phyloP scores from a whole-genome alignment of 1,140 invertebrate genomes.

The Aphelinus atriplicis region DNA sequence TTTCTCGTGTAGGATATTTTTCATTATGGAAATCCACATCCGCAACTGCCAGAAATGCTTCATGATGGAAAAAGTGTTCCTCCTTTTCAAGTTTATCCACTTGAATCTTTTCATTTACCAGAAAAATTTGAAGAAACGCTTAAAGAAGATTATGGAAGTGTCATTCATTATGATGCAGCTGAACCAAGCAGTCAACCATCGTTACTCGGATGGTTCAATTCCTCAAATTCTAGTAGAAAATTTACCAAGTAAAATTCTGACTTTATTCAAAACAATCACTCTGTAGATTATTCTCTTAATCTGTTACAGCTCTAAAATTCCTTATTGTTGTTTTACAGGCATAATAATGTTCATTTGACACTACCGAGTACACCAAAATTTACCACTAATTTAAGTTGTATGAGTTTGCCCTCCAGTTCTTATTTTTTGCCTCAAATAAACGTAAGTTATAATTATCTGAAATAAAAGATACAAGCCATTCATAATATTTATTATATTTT shows the following conservation, averaged over 20 bases:
- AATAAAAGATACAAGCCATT: not conserved
- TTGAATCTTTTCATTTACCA: conserved; percentile 54
- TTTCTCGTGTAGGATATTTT: conserved; percentile 53
- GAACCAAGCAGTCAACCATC: conserved; percentile 41
- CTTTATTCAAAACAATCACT: not conserved
- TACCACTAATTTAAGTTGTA: conserved; percentile 21
- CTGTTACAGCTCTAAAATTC: not conserved
- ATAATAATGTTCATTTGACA: conserved; percentile 11
- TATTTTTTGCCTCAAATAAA: conserved; percentile 43
- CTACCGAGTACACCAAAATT: conserved; percentile 25
- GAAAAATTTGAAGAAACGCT: conserved; percentile 53
- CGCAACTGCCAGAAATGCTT: conserved; percentile 49
- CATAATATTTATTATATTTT: conserved; percentile 23
- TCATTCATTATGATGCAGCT: conserved; percentile 26
- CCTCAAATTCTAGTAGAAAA: conserved; percentile 34
- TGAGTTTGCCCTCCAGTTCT: conserved; percentile 34
- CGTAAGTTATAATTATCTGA: conserved; percentile 29
- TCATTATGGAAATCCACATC: conserved; percentile 52
- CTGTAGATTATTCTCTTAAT: not conserved
- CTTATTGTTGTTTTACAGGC: not conserved
- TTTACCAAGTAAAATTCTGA: conserved; percentile 23
- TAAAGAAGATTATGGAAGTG: conserved; percentile 37
- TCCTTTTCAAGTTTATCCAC: conserved; percentile 56
- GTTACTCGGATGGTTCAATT: conserved; percentile 42
- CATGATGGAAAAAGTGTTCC: conserved; percentile 41